Evolutionary conservation across 2,888 invertebrate species (phyloP).

Genomic region (Hipparchia semele): DNA sequence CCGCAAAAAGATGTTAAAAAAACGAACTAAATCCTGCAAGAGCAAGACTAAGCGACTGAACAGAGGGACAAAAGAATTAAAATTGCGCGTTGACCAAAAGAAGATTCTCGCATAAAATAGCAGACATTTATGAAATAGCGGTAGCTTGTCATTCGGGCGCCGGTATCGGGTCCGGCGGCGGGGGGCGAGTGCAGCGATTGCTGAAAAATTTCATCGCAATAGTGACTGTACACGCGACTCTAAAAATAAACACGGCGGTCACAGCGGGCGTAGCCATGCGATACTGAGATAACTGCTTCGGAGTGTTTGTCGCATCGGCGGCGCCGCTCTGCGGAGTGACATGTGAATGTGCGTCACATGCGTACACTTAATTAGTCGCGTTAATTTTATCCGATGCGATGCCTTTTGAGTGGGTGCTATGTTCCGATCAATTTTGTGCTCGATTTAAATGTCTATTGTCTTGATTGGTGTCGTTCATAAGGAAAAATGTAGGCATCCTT

Average conservation of each 20-base stretch:
- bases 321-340: conserved; percentile 58
- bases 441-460: conserved; percentile 1
- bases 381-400: conserved; percentile 54
- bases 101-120: conserved; percentile 71
- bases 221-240: conserved; percentile 73
- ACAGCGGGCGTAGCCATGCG: conserved; percentile 72
- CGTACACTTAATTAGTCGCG: conserved; percentile 60
- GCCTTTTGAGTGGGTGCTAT: conserved; percentile 23
- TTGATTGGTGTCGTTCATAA: background rate
- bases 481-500: background rate
- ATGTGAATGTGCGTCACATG: conserved; percentile 58
- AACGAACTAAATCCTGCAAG: conserved; percentile 59
- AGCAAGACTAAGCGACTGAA: conserved; percentile 37
- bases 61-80: conserved; percentile 64
- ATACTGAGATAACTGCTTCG: conserved; percentile 72
- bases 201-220: conserved; percentile 76
- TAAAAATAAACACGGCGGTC: conserved; percentile 77
- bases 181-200: conserved; percentile 54
- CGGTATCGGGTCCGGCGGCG: conserved; percentile 66
- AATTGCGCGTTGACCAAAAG: conserved; percentile 61
- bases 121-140: conserved; percentile 76
- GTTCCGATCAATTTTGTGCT: conserved; percentile 18
- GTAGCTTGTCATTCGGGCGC: conserved; percentile 72
- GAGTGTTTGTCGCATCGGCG: conserved; percentile 56
- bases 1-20: conserved; percentile 10